Conservation (phyloP, 2,888 invertebrate species). For the Calameuta filiformis region DNA sequence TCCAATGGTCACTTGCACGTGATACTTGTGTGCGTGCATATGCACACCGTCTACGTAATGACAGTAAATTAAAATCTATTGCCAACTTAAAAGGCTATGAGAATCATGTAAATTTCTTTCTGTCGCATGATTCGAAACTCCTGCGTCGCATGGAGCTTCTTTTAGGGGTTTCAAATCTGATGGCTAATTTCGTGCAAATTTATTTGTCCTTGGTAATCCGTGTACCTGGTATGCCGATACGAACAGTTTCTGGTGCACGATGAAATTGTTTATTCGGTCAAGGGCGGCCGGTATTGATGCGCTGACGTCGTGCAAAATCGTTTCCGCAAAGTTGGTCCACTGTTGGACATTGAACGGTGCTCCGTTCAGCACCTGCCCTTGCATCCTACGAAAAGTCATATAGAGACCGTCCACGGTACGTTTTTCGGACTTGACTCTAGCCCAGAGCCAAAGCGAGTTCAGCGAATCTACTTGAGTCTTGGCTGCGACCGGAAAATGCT, state of each 20-base stretch:
- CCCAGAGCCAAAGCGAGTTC: slow-evolving; percentile 74
- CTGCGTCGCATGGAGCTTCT: not conserved
- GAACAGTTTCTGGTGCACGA: slow-evolving; percentile 75
- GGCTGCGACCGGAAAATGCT: slow-evolving; percentile 38
- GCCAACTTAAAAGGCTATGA: not conserved
- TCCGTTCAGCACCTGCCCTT: slow-evolving; percentile 58
- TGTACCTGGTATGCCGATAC: slow-evolving; percentile 75
- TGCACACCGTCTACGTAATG: not conserved
- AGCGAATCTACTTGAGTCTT: slow-evolving; percentile 42
- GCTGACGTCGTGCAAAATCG: slow-evolving; percentile 74
- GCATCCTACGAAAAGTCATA: slow-evolving; percentile 74
- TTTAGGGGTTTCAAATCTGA: not conserved
- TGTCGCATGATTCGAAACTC: not conserved
- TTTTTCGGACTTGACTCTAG: slow-evolving; percentile 72
- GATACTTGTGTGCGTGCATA: no score
- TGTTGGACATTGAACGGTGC: slow-evolving; percentile 66
- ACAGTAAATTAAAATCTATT: not conserved
- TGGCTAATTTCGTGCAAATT: not conserved
- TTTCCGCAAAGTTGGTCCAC: slow-evolving; percentile 75
- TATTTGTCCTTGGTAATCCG: not conserved
- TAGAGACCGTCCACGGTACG: slow-evolving; percentile 75
- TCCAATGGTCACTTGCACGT: not conserved
- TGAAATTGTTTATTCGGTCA: slow-evolving; percentile 71
- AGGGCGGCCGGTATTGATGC: slow-evolving; percentile 71
- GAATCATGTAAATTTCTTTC: not conserved